These are phyloP conservation scores for Cosmia pyralina DNA, from an alignment of 2,888 invertebrate genomes.

Conservation along the genomic window DNA sequence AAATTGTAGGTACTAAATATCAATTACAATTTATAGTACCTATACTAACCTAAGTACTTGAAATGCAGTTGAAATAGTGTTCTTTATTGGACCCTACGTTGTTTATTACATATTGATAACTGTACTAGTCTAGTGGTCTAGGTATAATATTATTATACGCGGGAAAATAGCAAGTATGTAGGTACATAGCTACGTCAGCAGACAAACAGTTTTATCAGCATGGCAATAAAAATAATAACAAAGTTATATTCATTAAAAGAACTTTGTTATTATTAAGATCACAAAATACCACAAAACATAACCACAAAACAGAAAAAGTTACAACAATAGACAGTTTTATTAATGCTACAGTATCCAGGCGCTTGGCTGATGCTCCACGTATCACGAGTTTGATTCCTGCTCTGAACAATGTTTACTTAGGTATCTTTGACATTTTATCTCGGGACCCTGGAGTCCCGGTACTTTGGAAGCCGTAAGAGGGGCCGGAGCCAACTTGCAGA, in stretches of 20 bases:
- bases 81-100: too few species aligned
- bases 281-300: too few species aligned
- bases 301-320: background rate
- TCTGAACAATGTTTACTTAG: background rate
- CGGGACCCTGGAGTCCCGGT: background rate
- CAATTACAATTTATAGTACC: too few species aligned
- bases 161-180: background rate
- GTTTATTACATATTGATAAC: too few species aligned
- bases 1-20: too few species aligned
- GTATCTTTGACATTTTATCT: too few species aligned
- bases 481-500: too few species aligned
- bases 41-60: too few species aligned
- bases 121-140: too few species aligned
- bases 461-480: background rate
- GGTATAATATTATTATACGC: too few species aligned
- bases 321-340: background rate
- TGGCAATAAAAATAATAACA: background rate
- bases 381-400: background rate
- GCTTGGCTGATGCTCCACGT: background rate
- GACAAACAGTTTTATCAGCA: background rate
- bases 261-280: background rate
- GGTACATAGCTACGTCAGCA: background rate
- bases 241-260: too few species aligned
- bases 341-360: background rate
- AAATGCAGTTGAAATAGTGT: too few species aligned